These are phyloP conservation scores for Drosophila barbarae DNA, from an alignment of 2,888 invertebrate genomes.

Conservation along the genomic window DNA sequence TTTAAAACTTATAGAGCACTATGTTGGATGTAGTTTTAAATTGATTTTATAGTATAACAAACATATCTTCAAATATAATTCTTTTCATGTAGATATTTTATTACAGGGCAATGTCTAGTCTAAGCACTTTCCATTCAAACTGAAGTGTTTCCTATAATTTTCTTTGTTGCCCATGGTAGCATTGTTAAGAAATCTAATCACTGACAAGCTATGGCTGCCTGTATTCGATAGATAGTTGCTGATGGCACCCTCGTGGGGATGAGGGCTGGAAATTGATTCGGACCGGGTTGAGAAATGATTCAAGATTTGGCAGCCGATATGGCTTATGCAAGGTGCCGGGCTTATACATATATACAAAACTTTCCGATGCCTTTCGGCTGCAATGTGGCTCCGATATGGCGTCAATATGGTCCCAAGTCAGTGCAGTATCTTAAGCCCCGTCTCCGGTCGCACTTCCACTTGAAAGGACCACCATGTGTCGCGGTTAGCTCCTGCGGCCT, in stretches of 20 bases:
- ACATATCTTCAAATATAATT: background rate
- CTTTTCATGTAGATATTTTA: background rate
- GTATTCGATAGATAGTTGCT: slow-evolving; percentile 73
- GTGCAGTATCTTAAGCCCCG: slow-evolving; percentile 18
- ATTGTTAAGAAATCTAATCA: slow-evolving; percentile 65
- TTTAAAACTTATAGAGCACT: background rate
- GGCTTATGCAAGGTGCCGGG: slow-evolving; percentile 32
- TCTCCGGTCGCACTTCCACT: slow-evolving; percentile 9
- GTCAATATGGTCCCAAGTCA: slow-evolving; percentile 12
- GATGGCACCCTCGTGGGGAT: slow-evolving; percentile 56
- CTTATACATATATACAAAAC: background rate
- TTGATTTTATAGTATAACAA: background rate
- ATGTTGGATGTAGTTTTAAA: background rate
- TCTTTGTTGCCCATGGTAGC: slow-evolving; percentile 39
- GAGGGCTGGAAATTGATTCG: slow-evolving; percentile 28
- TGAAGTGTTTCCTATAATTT: slow-evolving; percentile 20
- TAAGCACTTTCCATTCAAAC: no score
- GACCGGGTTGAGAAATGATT: slow-evolving; percentile 41
- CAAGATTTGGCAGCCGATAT: slow-evolving; percentile 41
- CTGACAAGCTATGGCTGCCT: slow-evolving; percentile 65
- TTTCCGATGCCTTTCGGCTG: slow-evolving; percentile 5
- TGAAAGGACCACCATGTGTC: slow-evolving; percentile 50
- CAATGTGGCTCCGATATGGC: slow-evolving; percentile 14
- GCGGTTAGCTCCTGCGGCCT: slow-evolving; percentile 43
- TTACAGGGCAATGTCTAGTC: slow-evolving; percentile 14